Conservation (phyloP, 2,113 vertebrate genomes). For the Furnarius figulus region DNA sequence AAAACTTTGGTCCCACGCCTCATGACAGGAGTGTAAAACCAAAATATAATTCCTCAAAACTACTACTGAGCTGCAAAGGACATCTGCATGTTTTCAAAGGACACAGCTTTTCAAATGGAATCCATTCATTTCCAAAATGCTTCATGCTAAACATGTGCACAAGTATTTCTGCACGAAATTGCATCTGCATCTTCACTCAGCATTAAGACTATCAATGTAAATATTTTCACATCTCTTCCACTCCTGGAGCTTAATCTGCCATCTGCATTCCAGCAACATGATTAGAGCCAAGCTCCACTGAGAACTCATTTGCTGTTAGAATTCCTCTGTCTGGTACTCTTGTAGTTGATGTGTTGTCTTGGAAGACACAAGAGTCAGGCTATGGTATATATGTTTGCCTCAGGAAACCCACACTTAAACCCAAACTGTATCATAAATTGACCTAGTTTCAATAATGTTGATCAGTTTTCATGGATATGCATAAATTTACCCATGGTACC, state of each 20-base stretch:
- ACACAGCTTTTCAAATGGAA: not conserved
- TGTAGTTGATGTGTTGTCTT: not conserved
- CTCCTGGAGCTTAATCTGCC: not conserved
- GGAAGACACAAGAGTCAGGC: not conserved
- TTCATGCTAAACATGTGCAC: not conserved
- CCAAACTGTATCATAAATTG: not conserved
- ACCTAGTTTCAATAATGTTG: rapidly evolving
- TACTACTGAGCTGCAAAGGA: not conserved
- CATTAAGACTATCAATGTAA: not conserved
- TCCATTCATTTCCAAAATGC: not conserved
- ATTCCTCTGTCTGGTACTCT: not conserved
- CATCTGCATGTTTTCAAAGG: not conserved
- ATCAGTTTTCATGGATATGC: not conserved
- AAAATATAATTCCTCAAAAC: not conserved
- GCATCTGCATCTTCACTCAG: not conserved
- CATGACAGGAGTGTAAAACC: not conserved
- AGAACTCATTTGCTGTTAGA: not conserved
- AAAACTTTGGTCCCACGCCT: not conserved
- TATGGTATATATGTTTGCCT: not conserved
- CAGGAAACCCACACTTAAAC: not conserved
- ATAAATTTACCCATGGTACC: not conserved
- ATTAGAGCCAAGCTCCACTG: rapidly evolving
- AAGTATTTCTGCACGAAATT: not conserved
- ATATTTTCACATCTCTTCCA: not conserved
- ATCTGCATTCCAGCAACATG: not conserved